These are phyloP conservation scores for Laticauda laticaudata DNA, from an alignment of 2,113 vertebrate species.

Conservation along the genomic window DNA sequence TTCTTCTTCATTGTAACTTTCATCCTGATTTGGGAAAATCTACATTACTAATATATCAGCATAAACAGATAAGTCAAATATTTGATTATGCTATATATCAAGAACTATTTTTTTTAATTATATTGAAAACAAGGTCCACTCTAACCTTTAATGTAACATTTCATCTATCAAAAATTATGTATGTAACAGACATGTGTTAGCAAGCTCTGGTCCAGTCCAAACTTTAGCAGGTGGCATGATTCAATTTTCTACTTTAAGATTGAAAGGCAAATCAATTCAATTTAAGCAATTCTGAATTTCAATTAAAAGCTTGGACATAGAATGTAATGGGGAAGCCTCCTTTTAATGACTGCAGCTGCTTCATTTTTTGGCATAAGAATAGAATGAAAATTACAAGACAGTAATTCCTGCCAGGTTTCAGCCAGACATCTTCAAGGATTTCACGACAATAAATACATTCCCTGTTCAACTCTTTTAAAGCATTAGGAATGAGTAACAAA, in stretches of 20 bases:
- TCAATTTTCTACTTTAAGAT: neutral
- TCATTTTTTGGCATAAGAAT: neutral
- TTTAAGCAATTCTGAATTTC: neutral
- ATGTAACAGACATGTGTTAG: neutral
- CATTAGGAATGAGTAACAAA: neutral
- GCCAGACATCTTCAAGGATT: neutral
- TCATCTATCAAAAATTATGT: neutral
- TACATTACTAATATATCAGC: neutral
- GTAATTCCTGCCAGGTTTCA: neutral
- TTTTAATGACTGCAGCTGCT: neutral
- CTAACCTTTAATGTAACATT: neutral
- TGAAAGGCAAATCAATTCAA: neutral
- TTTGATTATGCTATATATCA: neutral
- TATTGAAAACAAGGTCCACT: neutral
- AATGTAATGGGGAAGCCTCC: neutral
- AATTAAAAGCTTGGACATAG: neutral
- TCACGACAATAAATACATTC: neutral
- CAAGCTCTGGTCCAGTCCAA: neutral
- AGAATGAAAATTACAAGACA: neutral
- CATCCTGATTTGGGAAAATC: neutral
- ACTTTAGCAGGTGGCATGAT: neutral
- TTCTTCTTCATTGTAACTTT: neutral
- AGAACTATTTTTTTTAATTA: neutral
- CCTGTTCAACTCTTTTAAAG: neutral
- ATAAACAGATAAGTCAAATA: neutral